Conservation (phyloP, 2,797 vertebrate genomes). For the Echiichthys vipera region DNA sequence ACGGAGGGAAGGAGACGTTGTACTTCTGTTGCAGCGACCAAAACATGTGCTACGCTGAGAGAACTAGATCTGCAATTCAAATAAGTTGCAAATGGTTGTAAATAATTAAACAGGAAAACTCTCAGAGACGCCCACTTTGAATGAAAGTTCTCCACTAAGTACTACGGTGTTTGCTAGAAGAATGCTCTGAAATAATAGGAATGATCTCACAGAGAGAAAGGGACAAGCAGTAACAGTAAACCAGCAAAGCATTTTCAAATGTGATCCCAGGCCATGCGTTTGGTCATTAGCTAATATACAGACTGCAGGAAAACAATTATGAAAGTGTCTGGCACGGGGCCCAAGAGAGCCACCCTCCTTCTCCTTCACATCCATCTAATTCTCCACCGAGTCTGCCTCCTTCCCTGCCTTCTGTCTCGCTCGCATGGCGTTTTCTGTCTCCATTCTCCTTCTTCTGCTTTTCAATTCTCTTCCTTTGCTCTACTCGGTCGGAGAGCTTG, state of each 20-base stretch:
- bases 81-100: conserved; percentile 58
- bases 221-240: neutral
- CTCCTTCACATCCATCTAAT: conserved; percentile 36
- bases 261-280: conserved; percentile 20
- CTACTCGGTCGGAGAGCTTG: conserved; percentile 58
- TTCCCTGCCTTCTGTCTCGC: conserved; percentile 22
- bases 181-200: conserved; percentile 33
- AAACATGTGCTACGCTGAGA: conserved; percentile 22
- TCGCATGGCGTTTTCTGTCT: conserved; percentile 10
- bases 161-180: conserved; percentile 9
- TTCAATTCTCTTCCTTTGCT: conserved; percentile 47
- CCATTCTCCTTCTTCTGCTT: conserved; percentile 28
- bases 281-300: conserved; percentile 50
- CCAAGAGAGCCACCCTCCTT: conserved; percentile 35
- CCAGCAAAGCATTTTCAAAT: conserved; percentile 33
- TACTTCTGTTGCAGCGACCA: conserved; percentile 14
- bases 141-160: conserved; percentile 48
- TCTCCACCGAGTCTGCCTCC: conserved; percentile 28
- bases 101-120: conserved; percentile 71
- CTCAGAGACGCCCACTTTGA: conserved; percentile 53
- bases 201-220: no score
- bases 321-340: conserved; percentile 36
- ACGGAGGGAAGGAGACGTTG: conserved; percentile 14
- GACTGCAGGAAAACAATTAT: conserved; percentile 34
- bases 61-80: conserved; percentile 65